Evolutionary conservation across 2,113 vertebrate species (phyloP).

Genomic region (Regulus satrapa): DNA sequence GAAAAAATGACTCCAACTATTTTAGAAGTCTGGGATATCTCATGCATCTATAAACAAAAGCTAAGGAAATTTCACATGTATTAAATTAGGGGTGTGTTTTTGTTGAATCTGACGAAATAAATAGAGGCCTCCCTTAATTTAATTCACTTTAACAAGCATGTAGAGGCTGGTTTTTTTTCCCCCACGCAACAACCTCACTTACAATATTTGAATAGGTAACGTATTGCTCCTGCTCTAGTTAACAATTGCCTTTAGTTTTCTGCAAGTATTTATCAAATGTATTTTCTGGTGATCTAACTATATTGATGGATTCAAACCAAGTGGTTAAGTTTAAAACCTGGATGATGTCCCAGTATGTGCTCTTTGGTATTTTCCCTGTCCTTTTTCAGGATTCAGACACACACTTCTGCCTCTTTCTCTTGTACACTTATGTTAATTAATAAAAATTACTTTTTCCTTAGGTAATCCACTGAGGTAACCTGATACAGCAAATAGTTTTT

Average conservation of each 20-base stretch:
- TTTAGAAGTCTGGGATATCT: background rate
- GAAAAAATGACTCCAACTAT: background rate
- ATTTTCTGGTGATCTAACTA: background rate
- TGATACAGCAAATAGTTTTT: fast-evolving
- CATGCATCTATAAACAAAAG: background rate
- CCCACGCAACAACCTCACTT: background rate
- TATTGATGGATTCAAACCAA: background rate
- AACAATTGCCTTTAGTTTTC: background rate
- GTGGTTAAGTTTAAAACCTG: background rate
- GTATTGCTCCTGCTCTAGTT: background rate
- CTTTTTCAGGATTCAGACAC: background rate
- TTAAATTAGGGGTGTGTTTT: background rate
- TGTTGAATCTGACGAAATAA: background rate
- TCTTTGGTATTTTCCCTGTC: background rate
- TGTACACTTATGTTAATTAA: background rate
- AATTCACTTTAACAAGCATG: background rate
- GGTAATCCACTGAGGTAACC: background rate
- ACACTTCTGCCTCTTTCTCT: background rate
- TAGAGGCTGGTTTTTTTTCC: fast-evolving
- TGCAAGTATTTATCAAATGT: background rate
- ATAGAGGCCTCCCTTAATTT: background rate
- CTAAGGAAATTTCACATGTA: background rate
- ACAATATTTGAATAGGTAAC: background rate
- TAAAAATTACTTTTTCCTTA: background rate
- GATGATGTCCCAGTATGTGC: background rate